phyloP scores from a whole-genome alignment of 2,888 invertebrate genomes.

The Chirona hameri region DNA sequence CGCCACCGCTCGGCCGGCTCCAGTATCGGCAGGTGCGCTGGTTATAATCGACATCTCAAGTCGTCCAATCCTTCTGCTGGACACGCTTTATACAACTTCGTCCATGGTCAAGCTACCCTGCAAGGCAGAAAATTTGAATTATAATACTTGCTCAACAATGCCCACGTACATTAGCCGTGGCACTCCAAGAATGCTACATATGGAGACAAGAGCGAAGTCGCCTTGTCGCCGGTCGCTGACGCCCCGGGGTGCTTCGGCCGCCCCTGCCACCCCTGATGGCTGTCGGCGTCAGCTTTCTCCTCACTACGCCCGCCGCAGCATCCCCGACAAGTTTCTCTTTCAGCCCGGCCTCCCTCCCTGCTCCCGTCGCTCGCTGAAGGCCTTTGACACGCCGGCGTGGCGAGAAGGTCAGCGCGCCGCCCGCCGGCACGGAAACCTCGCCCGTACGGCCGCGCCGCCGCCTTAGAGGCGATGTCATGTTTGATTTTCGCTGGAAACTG shows the following conservation, averaged over 20 bases:
- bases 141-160: no score
- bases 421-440: not conserved
- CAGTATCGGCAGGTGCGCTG: no score
- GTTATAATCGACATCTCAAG: no score
- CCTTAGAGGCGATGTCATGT: conserved; percentile 1
- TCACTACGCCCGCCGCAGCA: not conserved
- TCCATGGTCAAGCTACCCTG: no score
- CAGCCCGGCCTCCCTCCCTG: not conserved
- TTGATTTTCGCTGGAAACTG: conserved; percentile 14
- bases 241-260: not conserved
- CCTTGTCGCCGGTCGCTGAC: not conserved
- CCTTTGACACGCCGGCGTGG: not conserved
- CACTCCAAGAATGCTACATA: no score
- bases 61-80: no score
- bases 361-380: not conserved
- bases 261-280: not conserved
- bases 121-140: no score
- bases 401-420: not conserved
- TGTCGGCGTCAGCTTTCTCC: not conserved
- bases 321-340: not conserved
- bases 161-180: no score
- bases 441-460: not conserved
- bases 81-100: no score
- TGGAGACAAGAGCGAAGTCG: not conserved
- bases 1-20: no score